phyloP scores from a whole-genome alignment of 2,797 vertebrate species.

The Rhynchonycteris naso region DNA sequence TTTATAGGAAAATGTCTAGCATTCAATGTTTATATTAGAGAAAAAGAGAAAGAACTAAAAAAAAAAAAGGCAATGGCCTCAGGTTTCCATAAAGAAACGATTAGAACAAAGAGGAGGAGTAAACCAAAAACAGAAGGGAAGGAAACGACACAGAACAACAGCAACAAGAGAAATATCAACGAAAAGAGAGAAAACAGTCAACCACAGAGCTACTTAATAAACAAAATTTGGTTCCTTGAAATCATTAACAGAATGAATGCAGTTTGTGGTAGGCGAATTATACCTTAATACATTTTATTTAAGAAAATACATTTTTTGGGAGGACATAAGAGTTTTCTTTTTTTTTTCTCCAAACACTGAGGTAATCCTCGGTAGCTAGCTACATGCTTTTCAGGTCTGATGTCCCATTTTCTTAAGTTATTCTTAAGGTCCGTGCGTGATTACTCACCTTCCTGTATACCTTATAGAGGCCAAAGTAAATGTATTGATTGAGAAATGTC shows the following conservation, averaged over 20 bases:
- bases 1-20: neutral
- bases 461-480: constrained; percentile 62
- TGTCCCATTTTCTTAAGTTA: neutral
- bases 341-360: constrained; percentile 2
- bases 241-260: neutral
- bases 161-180: neutral
- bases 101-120: neutral
- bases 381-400: neutral
- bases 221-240: neutral
- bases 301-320: neutral
- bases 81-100: neutral
- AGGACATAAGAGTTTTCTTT: neutral
- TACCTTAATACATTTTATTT: neutral
- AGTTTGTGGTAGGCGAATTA: constrained; percentile 7
- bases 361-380: neutral
- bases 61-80: neutral
- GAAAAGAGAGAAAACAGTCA: neutral
- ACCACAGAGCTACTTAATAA: neutral
- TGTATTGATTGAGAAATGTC: constrained; percentile 1
- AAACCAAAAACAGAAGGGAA: neutral
- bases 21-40: neutral
- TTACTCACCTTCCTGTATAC: constrained; percentile 54
- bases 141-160: neutral
- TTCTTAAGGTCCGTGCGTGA: neutral
- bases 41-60: neutral